Evolutionary conservation across 1,140 invertebrate genomes (phyloP).

Genomic region (Drosophila eugracilis): DNA sequence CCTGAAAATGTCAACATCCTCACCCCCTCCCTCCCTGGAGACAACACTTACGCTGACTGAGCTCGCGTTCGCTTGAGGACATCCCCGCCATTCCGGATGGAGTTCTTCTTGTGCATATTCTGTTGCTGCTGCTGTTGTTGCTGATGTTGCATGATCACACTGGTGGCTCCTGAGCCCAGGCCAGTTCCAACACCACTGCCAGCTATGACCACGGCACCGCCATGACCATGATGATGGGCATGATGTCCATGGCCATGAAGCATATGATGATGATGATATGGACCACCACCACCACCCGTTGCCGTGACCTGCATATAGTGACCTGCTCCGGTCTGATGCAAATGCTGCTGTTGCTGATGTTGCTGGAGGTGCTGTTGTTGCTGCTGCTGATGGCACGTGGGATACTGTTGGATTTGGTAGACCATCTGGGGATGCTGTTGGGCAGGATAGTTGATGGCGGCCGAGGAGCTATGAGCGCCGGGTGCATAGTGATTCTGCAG

Average conservation of each 20-base stretch:
- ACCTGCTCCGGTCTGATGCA: slow-evolving; percentile 46
- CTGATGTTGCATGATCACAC: slow-evolving; percentile 85
- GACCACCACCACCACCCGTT: slow-evolving; percentile 82
- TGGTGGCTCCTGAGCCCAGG: slow-evolving; percentile 83
- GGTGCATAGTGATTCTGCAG: slow-evolving; percentile 84
- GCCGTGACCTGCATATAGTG: slow-evolving; percentile 75
- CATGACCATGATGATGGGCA: slow-evolving; percentile 79
- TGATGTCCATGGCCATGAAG: slow-evolving; percentile 84
- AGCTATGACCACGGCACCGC: slow-evolving; percentile 80
- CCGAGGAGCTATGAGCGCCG: slow-evolving; percentile 60
- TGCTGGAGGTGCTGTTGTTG: slow-evolving; percentile 63
- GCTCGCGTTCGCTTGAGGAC: slow-evolving; percentile 88
- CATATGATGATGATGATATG: slow-evolving; percentile 84
- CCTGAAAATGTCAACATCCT: neutral
- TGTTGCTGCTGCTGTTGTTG: slow-evolving; percentile 83
- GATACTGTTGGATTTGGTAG: slow-evolving; percentile 81
- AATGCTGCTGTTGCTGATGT: slow-evolving; percentile 59
- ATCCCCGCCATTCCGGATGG: slow-evolving; percentile 88
- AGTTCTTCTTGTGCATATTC: slow-evolving; percentile 88
- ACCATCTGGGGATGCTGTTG: slow-evolving; percentile 79
- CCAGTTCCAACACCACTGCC: slow-evolving; percentile 83
- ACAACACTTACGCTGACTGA: slow-evolving; percentile 88
- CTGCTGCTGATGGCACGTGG: slow-evolving; percentile 83
- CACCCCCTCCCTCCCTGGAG: too few species aligned
- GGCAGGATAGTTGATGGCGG: slow-evolving; percentile 78